These are phyloP conservation scores for Lutjanus argentimaculatus DNA, from an alignment of 2,797 vertebrate genomes.

Conservation along the genomic window DNA sequence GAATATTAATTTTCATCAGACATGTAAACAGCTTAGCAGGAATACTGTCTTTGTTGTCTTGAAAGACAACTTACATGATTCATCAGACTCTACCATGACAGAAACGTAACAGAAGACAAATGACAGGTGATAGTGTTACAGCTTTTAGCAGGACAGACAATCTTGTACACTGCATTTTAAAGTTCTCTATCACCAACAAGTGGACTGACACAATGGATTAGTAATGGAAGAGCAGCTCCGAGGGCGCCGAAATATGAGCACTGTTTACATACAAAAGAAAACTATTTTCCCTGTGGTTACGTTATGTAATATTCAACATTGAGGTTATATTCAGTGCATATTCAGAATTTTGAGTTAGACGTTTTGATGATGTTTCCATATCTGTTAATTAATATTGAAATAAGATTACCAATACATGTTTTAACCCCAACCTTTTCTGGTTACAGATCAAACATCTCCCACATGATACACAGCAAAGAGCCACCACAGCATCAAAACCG, in stretches of 20 bases:
- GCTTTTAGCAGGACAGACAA: constrained; percentile 21
- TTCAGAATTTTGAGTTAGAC: not conserved
- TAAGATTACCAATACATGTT: not conserved
- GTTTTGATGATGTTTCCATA: not conserved
- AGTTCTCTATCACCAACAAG: constrained; percentile 12
- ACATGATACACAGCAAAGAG: not conserved
- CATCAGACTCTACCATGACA: constrained; percentile 40
- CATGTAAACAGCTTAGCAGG: too few relatives aligned
- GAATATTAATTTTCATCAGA: too few relatives aligned
- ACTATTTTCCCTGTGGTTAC: not conserved
- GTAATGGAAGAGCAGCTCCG: constrained; percentile 11
- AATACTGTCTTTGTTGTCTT: not conserved
- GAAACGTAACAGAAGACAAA: constrained; percentile 21
- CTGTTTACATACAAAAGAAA: not conserved
- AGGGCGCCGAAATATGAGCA: constrained; percentile 13
- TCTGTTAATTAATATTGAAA: not conserved
- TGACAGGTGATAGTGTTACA: constrained; percentile 43
- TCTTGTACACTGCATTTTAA: constrained; percentile 15
- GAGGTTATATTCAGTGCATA: not conserved
- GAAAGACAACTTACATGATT: constrained; percentile 52
- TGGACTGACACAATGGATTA: constrained; percentile 15
- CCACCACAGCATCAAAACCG: not conserved
- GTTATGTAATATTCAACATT: not conserved
- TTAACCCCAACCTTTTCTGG: not conserved
- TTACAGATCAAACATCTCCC: not conserved